These are phyloP conservation scores for Calliphora vomitoria DNA, from an alignment of 2,888 invertebrate species.

Conservation along the genomic window DNA sequence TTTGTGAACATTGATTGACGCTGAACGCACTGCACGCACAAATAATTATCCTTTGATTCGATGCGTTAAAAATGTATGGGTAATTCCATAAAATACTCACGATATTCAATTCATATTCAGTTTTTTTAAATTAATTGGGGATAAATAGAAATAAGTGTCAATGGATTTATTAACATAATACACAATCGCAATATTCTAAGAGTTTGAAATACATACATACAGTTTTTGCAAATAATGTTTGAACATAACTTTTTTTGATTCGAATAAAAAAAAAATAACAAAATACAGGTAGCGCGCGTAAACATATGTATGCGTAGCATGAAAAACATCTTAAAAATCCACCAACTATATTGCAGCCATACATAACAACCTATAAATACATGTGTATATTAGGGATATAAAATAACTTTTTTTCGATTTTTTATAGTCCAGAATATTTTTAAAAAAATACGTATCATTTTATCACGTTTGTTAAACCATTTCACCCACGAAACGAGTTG, in stretches of 20 bases:
- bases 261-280: constrained; percentile 14
- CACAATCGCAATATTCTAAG: neutral
- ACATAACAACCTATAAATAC: neutral
- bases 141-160: neutral
- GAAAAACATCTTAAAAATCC: constrained; percentile 4
- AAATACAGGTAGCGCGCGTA: constrained; percentile 32
- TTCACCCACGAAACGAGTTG: too few species aligned
- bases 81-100: neutral
- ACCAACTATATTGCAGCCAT: neutral
- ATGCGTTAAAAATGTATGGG: constrained; percentile 29
- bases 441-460: too few species aligned
- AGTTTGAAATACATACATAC: too few species aligned
- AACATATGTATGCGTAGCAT: neutral
- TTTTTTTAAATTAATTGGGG: too few species aligned
- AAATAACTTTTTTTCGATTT: too few species aligned
- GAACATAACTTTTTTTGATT: neutral
- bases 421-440: too few species aligned
- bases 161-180: neutral
- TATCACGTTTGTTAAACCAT: too few species aligned
- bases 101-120: neutral
- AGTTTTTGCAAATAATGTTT: neutral
- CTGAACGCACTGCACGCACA: constrained; percentile 69
- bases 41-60: constrained; percentile 59
- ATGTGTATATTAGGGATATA: too few species aligned
- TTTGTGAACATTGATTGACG: constrained; percentile 63